Evolutionary conservation across 2,113 vertebrate species (phyloP).

Genomic region (Chitala chitala): DNA sequence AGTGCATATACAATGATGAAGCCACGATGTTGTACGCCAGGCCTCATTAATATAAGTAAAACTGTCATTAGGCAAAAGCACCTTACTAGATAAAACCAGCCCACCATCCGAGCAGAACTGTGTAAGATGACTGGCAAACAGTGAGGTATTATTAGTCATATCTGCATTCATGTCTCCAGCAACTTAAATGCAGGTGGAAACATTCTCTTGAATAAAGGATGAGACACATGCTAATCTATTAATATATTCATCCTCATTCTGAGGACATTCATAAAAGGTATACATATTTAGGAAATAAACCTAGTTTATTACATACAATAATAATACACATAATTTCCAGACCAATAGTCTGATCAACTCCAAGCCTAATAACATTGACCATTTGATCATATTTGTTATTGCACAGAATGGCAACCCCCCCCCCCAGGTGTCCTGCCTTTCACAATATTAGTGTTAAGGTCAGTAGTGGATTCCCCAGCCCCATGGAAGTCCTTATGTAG

Average conservation of each 20-base stretch:
- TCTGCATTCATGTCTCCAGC: constrained; percentile 6
- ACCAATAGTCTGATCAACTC: background rate
- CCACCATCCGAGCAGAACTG: constrained; percentile 1
- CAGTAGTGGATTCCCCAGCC: constrained; percentile 15
- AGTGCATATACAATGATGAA: too few relatives aligned
- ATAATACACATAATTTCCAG: background rate
- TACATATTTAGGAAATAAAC: background rate
- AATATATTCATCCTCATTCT: background rate
- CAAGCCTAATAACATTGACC: constrained; percentile 14
- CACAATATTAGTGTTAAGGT: background rate
- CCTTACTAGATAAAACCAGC: background rate
- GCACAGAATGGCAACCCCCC: constrained; percentile 1
- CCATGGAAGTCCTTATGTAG: constrained; percentile 12
- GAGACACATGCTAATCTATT: background rate
- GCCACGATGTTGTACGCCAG: too few relatives aligned
- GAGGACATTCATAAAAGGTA: background rate
- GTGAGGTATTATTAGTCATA: constrained; percentile 15
- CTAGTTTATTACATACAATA: background rate
- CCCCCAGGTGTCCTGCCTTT: background rate
- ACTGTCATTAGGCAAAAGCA: background rate
- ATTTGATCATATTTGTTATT: constrained; percentile 13
- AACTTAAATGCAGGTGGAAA: constrained; percentile 6
- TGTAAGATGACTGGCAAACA: constrained; percentile 12
- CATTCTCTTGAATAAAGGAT: background rate
- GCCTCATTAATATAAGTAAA: background rate